Percentiles rank a stretch among this genome's conserved stretches.
Conservation (phyloP, 1,140 invertebrate genomes). For the Diuraphis noxia region DNA sequence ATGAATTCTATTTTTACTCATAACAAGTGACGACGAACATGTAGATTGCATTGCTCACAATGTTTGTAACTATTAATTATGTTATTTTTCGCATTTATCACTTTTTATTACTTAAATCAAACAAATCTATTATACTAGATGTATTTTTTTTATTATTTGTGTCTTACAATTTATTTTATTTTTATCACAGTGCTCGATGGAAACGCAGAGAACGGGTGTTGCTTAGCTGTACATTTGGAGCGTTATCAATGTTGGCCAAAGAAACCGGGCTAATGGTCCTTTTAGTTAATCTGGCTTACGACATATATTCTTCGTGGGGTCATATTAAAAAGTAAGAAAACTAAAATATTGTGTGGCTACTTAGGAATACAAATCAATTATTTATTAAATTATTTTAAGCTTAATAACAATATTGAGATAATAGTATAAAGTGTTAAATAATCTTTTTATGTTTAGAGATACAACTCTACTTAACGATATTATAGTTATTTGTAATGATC, state of each 20-base stretch:
- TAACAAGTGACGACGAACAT: not conserved
- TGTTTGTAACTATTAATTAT: not conserved
- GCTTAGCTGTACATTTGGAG: slow-evolving; percentile 69
- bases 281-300: slow-evolving; percentile 72
- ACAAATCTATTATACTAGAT: not conserved
- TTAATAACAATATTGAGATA: not conserved
- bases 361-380: not conserved
- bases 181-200: slow-evolving; percentile 58
- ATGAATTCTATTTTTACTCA: not conserved
- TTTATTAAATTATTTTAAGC: not conserved
- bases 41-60: not conserved
- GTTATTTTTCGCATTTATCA: not conserved
- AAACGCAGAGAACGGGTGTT: slow-evolving; percentile 64
- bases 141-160: not conserved
- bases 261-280: slow-evolving; percentile 88
- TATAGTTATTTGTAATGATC: not conserved
- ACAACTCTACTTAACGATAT: not conserved
- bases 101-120: not conserved
- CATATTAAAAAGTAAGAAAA: slow-evolving; percentile 68
- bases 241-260: slow-evolving; percentile 87
- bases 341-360: not conserved
- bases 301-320: slow-evolving; percentile 73
- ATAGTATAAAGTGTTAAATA: not conserved
- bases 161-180: not conserved
- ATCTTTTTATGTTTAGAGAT: not conserved